Percentiles rank a stretch among this genome's conserved stretches.
phyloP scores from a whole-genome alignment of 2,888 invertebrate genomes.

The Perithous albicinctus region DNA sequence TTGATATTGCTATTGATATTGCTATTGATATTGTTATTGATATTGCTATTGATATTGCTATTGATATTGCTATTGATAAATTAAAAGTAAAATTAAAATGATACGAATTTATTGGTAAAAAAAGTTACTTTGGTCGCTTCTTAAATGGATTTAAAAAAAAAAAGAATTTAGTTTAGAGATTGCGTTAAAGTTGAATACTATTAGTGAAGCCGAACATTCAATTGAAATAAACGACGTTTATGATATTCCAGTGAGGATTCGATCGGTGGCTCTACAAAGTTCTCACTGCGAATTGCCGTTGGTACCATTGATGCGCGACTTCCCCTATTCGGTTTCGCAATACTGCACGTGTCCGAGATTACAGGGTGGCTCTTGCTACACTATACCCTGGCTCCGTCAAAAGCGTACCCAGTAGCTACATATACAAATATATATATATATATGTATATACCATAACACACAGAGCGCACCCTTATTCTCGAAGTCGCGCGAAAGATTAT shows the following conservation, averaged over 20 bases:
- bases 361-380: slow-evolving; percentile 75
- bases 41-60: too few species aligned
- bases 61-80: too few species aligned
- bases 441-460: not conserved
- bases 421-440: not conserved
- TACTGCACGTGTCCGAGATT: slow-evolving; percentile 82
- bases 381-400: slow-evolving; percentile 28
- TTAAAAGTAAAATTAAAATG: too few species aligned
- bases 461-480: slow-evolving; percentile 72
- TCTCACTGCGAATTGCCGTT: slow-evolving; percentile 51
- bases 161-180: too few species aligned
- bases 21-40: too few species aligned
- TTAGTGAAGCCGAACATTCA: slow-evolving; percentile 12
- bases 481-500: slow-evolving; percentile 78
- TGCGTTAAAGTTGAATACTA: too few species aligned
- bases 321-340: slow-evolving; percentile 66
- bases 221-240: slow-evolving; percentile 31
- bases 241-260: slow-evolving; percentile 38
- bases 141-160: too few species aligned
- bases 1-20: too few species aligned
- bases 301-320: slow-evolving; percentile 43
- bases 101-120: too few species aligned
- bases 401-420: too few species aligned
- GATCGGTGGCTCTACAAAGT: slow-evolving; percentile 39
- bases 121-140: too few species aligned